Conservation (phyloP, 2,888 invertebrate genomes). For the Spisula solida region DNA sequence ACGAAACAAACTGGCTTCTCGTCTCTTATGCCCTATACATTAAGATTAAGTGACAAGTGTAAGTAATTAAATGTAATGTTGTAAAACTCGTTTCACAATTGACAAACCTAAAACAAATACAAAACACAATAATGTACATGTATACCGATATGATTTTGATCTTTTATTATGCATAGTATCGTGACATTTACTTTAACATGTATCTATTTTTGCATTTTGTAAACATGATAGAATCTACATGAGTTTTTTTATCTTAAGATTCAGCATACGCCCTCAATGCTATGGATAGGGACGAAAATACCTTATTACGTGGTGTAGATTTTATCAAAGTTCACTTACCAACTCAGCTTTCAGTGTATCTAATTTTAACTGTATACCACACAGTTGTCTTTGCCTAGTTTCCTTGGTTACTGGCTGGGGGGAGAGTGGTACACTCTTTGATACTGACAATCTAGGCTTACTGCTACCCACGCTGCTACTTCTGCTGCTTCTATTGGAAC, state of each 20-base stretch:
- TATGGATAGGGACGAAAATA: not conserved
- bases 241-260: too few relatives aligned
- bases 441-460: constrained; percentile 37
- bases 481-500: not conserved
- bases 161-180: not conserved
- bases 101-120: too few relatives aligned
- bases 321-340: constrained; percentile 31
- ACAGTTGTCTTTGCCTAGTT: not conserved
- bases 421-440: constrained; percentile 54
- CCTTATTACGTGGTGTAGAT: not conserved
- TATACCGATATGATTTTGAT: too few relatives aligned
- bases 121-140: too few relatives aligned
- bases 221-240: not conserved
- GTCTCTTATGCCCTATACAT: too few relatives aligned
- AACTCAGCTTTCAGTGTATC: constrained; percentile 57
- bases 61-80: too few relatives aligned
- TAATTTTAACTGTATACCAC: constrained; percentile 49
- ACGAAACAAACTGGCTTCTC: too few relatives aligned
- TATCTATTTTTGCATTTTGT: not conserved
- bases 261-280: too few relatives aligned
- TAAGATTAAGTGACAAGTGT: too few relatives aligned
- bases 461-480: not conserved
- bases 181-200: too few relatives aligned
- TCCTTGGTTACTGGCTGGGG: constrained; percentile 26
- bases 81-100: too few relatives aligned